Evolutionary conservation across 1,140 invertebrate species (phyloP).

Genomic region (Heliothis subflexa): DNA sequence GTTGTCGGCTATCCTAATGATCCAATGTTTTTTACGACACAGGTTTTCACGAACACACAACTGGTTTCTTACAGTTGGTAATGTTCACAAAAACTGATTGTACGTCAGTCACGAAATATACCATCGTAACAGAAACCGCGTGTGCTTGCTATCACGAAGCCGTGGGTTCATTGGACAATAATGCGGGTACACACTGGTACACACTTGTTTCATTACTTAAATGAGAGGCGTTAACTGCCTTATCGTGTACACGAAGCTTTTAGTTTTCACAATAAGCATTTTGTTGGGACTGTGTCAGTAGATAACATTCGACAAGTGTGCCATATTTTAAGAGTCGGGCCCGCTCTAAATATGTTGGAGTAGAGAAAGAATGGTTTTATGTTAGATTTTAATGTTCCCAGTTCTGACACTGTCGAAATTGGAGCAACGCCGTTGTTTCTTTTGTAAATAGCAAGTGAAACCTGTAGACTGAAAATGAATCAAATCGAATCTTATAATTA

Average conservation of each 20-base stretch:
- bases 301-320: constrained; percentile 1
- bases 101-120: constrained; percentile 54
- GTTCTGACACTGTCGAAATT: too few species aligned
- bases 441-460: too few species aligned
- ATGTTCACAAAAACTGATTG: constrained; percentile 58
- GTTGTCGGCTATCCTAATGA: neutral
- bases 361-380: too few species aligned
- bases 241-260: constrained; percentile 16
- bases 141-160: constrained; percentile 46
- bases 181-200: constrained; percentile 27
- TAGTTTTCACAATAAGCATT: constrained; percentile 25
- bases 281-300: constrained; percentile 2
- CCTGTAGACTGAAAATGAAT: too few species aligned
- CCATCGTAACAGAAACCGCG: constrained; percentile 26
- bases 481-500: too few species aligned
- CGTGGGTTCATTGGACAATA: constrained; percentile 62
- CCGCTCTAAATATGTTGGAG: too few species aligned
- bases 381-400: too few species aligned
- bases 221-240: constrained; percentile 36
- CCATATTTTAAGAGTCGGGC: neutral
- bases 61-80: constrained; percentile 40
- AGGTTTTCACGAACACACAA: constrained; percentile 23
- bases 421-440: too few species aligned
- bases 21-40: constrained; percentile 5
- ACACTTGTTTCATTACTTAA: constrained; percentile 19